A percentile compares a stretch with the other conserved stretches of the same genome.
These are phyloP conservation scores for Galeopsomyia nigrocyanea DNA, from an alignment of 2,888 invertebrate genomes.

Conservation along the genomic window DNA sequence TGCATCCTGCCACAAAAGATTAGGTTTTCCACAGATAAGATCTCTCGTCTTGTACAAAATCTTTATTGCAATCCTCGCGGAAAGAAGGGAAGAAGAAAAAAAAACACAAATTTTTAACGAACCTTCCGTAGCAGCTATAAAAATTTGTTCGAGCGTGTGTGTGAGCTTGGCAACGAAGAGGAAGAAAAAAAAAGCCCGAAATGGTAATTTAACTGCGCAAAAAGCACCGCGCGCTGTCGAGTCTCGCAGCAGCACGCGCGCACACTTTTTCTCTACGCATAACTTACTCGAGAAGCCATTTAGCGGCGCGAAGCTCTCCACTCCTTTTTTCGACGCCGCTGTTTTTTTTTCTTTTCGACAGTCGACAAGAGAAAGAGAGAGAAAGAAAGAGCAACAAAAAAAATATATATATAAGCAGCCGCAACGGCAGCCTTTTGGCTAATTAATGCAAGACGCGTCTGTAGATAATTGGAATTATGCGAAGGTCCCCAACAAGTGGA, in stretches of 20 bases:
- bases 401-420: no score
- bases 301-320: background rate
- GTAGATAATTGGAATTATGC: slow-evolving; percentile 67
- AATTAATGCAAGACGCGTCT: slow-evolving; percentile 60
- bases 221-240: no score
- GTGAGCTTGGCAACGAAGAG: no score
- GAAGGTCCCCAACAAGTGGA: slow-evolving; percentile 55
- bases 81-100: no score
- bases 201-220: slow-evolving; percentile 34
- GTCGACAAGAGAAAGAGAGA: no score
- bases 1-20: background rate
- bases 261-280: slow-evolving; percentile 23
- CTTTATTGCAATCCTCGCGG: no score
- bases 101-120: no score
- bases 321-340: slow-evolving; percentile 11
- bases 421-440: slow-evolving; percentile 52
- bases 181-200: slow-evolving; percentile 3
- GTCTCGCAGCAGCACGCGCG: background rate
- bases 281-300: slow-evolving; percentile 15
- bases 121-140: slow-evolving; percentile 11
- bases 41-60: no score
- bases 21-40: background rate
- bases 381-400: no score
- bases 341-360: background rate
- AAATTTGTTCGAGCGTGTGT: slow-evolving; percentile 30